These are phyloP conservation scores for Drosophila nigrodunni DNA, from an alignment of 1,140 invertebrate genomes.

Conservation along the genomic window DNA sequence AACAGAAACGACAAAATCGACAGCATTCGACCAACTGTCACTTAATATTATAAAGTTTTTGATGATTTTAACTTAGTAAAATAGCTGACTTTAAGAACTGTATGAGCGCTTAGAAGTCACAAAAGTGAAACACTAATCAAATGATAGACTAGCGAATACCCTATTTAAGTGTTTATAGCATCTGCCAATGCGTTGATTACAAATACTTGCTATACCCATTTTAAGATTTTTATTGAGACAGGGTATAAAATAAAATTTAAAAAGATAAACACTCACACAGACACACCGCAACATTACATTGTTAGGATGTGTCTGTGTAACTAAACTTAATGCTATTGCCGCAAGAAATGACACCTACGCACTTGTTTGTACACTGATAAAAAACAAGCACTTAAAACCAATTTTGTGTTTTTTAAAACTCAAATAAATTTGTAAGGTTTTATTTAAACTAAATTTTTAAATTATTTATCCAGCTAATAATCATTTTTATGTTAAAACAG, in stretches of 20 bases:
- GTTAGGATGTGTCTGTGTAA: constrained; percentile 28
- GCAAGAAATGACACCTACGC: constrained; percentile 14
- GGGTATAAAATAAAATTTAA: neutral
- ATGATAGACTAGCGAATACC: neutral
- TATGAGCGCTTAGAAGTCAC: neutral
- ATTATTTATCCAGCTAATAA: too few species aligned
- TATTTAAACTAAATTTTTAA: too few species aligned
- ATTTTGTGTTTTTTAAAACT: neutral
- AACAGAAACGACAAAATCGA: neutral
- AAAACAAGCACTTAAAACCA: constrained; percentile 1
- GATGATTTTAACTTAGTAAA: constrained; percentile 13
- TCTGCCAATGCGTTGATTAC: too few species aligned
- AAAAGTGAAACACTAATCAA: neutral
- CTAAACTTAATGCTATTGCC: constrained; percentile 51
- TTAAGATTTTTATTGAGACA: neutral
- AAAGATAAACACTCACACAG: neutral
- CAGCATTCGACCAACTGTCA: neutral
- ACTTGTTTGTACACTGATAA: neutral
- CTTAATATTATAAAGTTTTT: constrained; percentile 16
- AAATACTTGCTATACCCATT: neutral
- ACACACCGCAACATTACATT: neutral
- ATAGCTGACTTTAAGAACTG: constrained; percentile 3
- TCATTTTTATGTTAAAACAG: too few species aligned
- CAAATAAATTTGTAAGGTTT: neutral
- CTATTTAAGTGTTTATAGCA: neutral